Base-by-base conservation (phyloP, 2,113 vertebrate species). In the Ursus arctos region DNA sequence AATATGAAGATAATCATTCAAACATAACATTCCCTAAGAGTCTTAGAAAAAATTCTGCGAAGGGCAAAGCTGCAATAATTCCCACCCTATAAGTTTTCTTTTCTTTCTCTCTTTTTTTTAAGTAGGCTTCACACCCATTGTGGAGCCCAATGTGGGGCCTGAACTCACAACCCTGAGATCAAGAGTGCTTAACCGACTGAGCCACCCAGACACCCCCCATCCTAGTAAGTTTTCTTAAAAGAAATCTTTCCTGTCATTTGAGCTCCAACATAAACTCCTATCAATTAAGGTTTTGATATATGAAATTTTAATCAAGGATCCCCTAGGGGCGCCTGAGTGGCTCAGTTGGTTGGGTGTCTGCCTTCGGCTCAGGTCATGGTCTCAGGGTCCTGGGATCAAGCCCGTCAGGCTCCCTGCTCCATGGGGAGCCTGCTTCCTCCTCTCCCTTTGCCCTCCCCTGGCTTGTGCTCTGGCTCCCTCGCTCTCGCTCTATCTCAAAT, bases 1-100 rank as follows among this genome's bases (percentile, higher is more conserved):
- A 94, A 93, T n/a, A 74, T 31, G 24, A 82, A 94, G 80, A 83
- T 22, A 96, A 92, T 74, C 63, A 92, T 69, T 91, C 33, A 91
- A 47, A 74, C 92, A 6, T 59, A 87, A 93, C 2, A 94, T 47
- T 88, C n/a, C 18, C 19, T 91, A 94, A 65, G 22, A 43, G 14
- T 19, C 51, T 43, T 18, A 47, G 43, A 67, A 94, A 92, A 86
- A 84, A 92, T 61, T 83, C 55, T 72, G 43, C 87, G 7, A 96
- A 87, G 19, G 21, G 69, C 1, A 87, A 81, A 93, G 47, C 14
- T 85, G 4, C 51, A 94, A 88, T 76, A 85, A 91, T 90, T 95
- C 28, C 61, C 33, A 31, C 22, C 24, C 63, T 83, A 94, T 67
- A 92, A 84, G 7, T 24, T 71, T 87, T 76, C 31, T 80, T 43